A percentile compares a stretch with the other conserved stretches of the same genome.
Evolutionary conservation across 2,113 vertebrate species (phyloP).

Genomic region (Hoplias malabaricus): DNA sequence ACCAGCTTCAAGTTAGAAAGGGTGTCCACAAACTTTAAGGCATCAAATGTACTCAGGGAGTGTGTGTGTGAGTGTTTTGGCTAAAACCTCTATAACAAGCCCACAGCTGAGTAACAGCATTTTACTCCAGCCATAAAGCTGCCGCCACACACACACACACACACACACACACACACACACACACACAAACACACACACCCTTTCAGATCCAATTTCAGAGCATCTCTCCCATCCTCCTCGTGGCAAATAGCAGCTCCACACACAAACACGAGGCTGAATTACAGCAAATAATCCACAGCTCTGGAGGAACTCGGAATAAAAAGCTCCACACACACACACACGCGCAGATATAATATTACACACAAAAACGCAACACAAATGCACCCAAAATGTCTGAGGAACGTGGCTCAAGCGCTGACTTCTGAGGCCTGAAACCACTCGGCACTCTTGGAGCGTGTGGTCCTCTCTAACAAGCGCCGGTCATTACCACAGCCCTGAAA

Average conservation of each 20-base stretch:
- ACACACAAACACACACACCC: not conserved
- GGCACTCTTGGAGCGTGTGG: not conserved
- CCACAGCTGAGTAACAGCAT: not conserved
- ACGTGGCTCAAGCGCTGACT: not conserved
- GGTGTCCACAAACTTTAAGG: too few species aligned
- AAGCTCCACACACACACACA: too few species aligned
- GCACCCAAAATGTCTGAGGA: not conserved
- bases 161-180: too few species aligned
- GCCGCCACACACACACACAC: not conserved
- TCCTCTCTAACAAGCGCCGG: not conserved
- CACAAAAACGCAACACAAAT: not conserved
- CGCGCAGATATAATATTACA: not conserved
- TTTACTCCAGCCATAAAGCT: not conserved
- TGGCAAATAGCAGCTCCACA: not conserved
- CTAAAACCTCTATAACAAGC: constrained; percentile 1
- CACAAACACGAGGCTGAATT: not conserved
- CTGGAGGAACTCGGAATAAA: not conserved
- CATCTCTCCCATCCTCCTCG: not conserved
- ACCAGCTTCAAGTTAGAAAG: too few species aligned
- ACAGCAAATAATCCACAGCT: not conserved
- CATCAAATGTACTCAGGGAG: too few species aligned
- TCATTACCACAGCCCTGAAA: not conserved
- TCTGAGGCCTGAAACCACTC: not conserved
- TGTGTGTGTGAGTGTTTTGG: not conserved
- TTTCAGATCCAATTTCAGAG: not conserved